These are phyloP conservation scores for Coptodon bakossiorum DNA, from an alignment of 2,113 vertebrate genomes.

Conservation along the genomic window DNA sequence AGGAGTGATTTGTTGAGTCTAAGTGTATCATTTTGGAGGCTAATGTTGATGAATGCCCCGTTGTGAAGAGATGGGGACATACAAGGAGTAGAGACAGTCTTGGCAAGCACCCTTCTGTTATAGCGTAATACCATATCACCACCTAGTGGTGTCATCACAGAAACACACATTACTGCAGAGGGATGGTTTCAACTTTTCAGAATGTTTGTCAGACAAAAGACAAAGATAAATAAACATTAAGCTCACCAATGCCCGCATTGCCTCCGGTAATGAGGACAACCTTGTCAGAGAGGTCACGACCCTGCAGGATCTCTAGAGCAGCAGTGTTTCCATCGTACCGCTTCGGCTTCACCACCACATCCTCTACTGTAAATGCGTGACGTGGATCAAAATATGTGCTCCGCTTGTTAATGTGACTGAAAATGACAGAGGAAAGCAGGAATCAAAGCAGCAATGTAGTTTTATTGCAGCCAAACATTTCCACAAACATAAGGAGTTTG, in stretches of 20 bases:
- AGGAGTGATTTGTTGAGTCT: constrained; percentile 67
- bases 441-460: not conserved
- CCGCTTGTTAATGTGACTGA: constrained; percentile 95
- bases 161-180: not conserved
- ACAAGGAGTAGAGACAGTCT: not conserved
- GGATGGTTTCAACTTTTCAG: not conserved
- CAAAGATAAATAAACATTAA: not conserved
- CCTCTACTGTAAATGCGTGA: constrained; percentile 95
- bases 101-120: not conserved
- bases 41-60: constrained; percentile 66
- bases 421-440: constrained; percentile 9
- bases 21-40: constrained; percentile 62
- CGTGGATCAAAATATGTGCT: constrained; percentile 94
- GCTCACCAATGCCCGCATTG: constrained; percentile 92
- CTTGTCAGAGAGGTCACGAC: constrained; percentile 83
- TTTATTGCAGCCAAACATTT: not conserved
- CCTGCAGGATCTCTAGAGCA: constrained; percentile 91
- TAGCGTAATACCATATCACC: constrained; percentile 35
- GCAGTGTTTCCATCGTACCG: constrained; percentile 88
- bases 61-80: constrained; percentile 17
- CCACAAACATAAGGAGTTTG: not conserved
- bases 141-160: constrained; percentile 39
- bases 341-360: constrained; percentile 82
- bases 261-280: constrained; percentile 87
- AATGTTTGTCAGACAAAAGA: not conserved